phyloP scores from a whole-genome alignment of 1,140 invertebrate species.

The Muscidifurax raptorellus region DNA sequence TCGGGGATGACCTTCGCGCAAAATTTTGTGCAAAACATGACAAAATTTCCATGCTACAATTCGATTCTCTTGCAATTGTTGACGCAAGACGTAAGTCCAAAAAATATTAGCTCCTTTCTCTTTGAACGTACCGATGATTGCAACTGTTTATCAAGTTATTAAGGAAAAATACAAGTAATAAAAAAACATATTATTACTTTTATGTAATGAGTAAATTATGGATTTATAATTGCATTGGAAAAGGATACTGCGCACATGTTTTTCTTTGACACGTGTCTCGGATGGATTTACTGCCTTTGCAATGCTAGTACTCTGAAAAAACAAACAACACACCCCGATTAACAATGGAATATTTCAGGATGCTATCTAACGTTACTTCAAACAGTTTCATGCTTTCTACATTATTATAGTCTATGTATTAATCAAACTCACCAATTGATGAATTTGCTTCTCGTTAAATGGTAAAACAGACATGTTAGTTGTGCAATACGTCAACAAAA shows the following conservation, averaged over 20 bases:
- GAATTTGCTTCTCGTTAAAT: constrained; percentile 71
- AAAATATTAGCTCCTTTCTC: constrained; percentile 93
- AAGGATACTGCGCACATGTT: constrained; percentile 94
- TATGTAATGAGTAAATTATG: constrained; percentile 16
- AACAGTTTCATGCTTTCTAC: neutral
- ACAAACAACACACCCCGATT: constrained; percentile 56
- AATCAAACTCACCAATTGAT: constrained; percentile 70
- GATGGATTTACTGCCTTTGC: constrained; percentile 92
- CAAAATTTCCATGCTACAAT: constrained; percentile 99
- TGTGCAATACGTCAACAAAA: constrained; percentile 58
- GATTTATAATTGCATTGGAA: constrained; percentile 52
- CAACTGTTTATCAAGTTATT: constrained; percentile 76
- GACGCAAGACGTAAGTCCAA: constrained; percentile 88
- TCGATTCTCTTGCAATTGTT: constrained; percentile 92
- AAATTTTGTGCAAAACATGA: constrained; percentile 96
- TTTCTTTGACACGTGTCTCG: constrained; percentile 96
- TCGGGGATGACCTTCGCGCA: constrained; percentile 94
- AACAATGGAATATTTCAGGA: constrained; percentile 29
- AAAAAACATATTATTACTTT: constrained; percentile 10
- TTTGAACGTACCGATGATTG: constrained; percentile 96
- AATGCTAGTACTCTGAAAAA: constrained; percentile 85
- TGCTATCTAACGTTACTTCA: neutral
- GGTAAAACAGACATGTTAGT: constrained; percentile 72
- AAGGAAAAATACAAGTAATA: constrained; percentile 57
- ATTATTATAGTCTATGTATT: constrained; percentile 25